Percentiles rank a stretch among this genome's conserved stretches.
Conservation (phyloP, 30 jellyfish, hydroid and myxozoan genomes). For the Aurelia aurita region DNA sequence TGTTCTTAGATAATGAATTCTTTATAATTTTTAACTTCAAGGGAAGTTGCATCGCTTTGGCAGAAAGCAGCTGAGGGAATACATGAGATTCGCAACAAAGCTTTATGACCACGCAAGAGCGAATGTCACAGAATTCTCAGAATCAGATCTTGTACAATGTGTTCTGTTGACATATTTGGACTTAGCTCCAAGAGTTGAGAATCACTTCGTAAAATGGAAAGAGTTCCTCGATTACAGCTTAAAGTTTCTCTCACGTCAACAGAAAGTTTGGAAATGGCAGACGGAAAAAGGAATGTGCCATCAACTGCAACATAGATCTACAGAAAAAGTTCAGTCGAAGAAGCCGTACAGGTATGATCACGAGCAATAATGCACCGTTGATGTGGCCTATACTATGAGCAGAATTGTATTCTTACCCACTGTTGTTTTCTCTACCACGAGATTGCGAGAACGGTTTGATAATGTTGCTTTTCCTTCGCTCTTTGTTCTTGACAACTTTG, state of each 20-base stretch:
- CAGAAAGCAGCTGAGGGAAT: constrained; percentile 58
- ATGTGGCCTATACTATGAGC: no score
- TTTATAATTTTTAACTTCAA: neutral
- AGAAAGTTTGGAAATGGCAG: constrained; percentile 74
- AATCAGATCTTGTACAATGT: constrained; percentile 54
- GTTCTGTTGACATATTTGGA: constrained; percentile 62
- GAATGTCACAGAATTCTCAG: constrained; percentile 23
- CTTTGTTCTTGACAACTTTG: no score
- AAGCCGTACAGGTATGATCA: constrained; percentile 64
- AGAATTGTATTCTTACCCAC: no score
- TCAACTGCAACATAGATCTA: constrained; percentile 42
- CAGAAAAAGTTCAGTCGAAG: constrained; percentile 47
- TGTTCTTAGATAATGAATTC: no score
- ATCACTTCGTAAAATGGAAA: constrained; percentile 50
- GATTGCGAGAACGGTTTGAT: no score
- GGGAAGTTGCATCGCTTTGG: constrained; percentile 78
- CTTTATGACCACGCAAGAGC: constrained; percentile 45
- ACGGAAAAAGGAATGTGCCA: constrained; percentile 60
- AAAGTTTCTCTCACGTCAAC: constrained; percentile 49
- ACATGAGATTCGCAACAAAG: constrained; percentile 54
- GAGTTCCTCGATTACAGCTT: constrained; percentile 54
- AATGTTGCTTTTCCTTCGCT: no score
- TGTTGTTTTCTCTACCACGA: no score
- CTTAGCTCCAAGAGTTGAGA: constrained; percentile 36
- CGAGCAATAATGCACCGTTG: no score